phyloP scores from a whole-genome alignment of 2,797 vertebrate genomes.

The Rhynchonycteris naso region DNA sequence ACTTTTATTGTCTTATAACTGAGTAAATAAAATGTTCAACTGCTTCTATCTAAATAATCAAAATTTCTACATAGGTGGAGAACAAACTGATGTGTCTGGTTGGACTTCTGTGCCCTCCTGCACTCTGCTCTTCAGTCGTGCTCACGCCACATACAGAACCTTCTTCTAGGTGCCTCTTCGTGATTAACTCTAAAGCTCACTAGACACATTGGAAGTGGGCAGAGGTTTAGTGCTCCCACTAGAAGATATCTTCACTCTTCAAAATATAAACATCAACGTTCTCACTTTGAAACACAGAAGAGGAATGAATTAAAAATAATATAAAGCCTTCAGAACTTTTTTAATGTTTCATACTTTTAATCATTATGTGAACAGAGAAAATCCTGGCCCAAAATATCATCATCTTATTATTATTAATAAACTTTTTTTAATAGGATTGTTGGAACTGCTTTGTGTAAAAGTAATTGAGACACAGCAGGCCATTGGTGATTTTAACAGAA shows the following conservation, averaged over 20 bases:
- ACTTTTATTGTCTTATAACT: neutral
- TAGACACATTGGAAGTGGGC: neutral
- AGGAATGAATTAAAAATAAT: slow-evolving; percentile 19
- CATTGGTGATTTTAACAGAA: slow-evolving; percentile 8
- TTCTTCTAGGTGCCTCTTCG: neutral
- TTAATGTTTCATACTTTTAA: neutral
- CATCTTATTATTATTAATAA: slow-evolving; percentile 40
- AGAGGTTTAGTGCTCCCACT: neutral
- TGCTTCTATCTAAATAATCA: slow-evolving; percentile 29
- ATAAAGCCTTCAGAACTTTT: neutral
- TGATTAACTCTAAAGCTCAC: neutral
- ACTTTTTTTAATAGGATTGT: neutral
- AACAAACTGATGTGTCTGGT: neutral
- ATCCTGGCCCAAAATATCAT: neutral
- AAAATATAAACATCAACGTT: neutral
- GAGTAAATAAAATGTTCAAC: neutral
- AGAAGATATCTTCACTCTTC: neutral
- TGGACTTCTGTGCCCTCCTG: neutral
- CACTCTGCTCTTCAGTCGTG: neutral
- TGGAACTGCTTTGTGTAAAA: slow-evolving; percentile 1
- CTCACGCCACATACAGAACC: neutral
- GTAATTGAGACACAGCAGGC: neutral
- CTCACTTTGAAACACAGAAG: neutral
- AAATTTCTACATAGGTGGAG: neutral
- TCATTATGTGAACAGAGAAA: slow-evolving; percentile 7